These are phyloP conservation scores for Coendou prehensilis DNA, from an alignment of 2,797 vertebrate genomes.

Conservation along the genomic window DNA sequence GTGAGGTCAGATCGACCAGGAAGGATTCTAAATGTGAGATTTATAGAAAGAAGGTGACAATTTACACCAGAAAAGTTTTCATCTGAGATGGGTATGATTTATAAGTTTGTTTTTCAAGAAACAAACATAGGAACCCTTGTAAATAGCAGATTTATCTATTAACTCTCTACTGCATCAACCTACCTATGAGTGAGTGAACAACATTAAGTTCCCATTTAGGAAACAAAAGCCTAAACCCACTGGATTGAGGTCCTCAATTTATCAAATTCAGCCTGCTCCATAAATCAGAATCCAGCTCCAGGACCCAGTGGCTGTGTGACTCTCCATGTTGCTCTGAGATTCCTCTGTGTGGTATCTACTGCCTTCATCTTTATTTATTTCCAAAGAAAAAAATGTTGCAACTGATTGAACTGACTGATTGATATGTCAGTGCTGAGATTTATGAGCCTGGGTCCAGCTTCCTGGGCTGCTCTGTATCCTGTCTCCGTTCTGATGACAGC, in stretches of 20 bases:
- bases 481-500: slow-evolving; percentile 31
- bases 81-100: slow-evolving; percentile 78
- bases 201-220: slow-evolving; percentile 73
- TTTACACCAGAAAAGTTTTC: slow-evolving; percentile 81
- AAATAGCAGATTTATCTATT: slow-evolving; percentile 70
- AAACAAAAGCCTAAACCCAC: slow-evolving; percentile 67
- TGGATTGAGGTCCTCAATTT: slow-evolving; percentile 59
- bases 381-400: slow-evolving; percentile 69
- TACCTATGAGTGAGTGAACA: slow-evolving; percentile 43
- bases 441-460: slow-evolving; percentile 39
- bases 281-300: slow-evolving; percentile 71
- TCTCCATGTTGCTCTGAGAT: background rate
- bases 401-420: slow-evolving; percentile 79
- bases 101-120: slow-evolving; percentile 69
- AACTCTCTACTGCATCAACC: slow-evolving; percentile 51
- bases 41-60: slow-evolving; percentile 63
- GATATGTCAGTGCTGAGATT: slow-evolving; percentile 73
- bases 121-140: slow-evolving; percentile 62
- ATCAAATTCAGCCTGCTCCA: slow-evolving; percentile 70
- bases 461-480: slow-evolving; percentile 57
- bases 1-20: slow-evolving; percentile 28
- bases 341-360: slow-evolving; percentile 67
- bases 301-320: background rate
- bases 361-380: slow-evolving; percentile 84
- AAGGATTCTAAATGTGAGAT: slow-evolving; percentile 35